phyloP scores from a whole-genome alignment of 1,140 invertebrate genomes.

The Diprion similis region DNA sequence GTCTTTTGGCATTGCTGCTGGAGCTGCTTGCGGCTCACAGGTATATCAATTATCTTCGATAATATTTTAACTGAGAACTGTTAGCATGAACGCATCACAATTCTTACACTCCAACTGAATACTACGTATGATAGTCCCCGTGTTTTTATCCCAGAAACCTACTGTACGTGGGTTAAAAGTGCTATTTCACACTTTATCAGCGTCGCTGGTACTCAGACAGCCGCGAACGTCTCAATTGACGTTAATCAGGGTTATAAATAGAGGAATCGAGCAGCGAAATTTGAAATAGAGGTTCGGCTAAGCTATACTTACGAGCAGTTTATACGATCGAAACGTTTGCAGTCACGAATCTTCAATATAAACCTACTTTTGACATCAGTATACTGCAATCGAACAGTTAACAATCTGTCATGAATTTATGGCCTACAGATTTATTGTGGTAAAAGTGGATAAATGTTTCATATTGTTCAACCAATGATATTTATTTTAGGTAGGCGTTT shows the following conservation, averaged over 20 bases:
- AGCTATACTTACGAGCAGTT: too few species aligned
- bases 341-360: too few species aligned
- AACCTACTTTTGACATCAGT: too few species aligned
- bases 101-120: too few species aligned
- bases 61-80: background rate
- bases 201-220: background rate
- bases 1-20: constrained; percentile 77
- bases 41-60: constrained; percentile 50
- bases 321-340: too few species aligned
- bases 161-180: too few species aligned
- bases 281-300: background rate
- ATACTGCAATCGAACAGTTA: too few species aligned
- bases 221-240: background rate
- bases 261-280: background rate
- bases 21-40: constrained; percentile 73
- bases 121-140: too few species aligned
- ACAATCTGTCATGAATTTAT: too few species aligned
- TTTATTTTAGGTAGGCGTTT: constrained; percentile 74
- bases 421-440: too few species aligned
- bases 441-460: constrained; percentile 8
- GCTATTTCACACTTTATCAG: too few species aligned
- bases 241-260: background rate
- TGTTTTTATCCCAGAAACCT: too few species aligned
- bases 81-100: background rate
- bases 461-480: constrained; percentile 24